These are phyloP conservation scores for Cyclophora punctaria DNA, from an alignment of 2,888 invertebrate species.

Conservation along the genomic window DNA sequence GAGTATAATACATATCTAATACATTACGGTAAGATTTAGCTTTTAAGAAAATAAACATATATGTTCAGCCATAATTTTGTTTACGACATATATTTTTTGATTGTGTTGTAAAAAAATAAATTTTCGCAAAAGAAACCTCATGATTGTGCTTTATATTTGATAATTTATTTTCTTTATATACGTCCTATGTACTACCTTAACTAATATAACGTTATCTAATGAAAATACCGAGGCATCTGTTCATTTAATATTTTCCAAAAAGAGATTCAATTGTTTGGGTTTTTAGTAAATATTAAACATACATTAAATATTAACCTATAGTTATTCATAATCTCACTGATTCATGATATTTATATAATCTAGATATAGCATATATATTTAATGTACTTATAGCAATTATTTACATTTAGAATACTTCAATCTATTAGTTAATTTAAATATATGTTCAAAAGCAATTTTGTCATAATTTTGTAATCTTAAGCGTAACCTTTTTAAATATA, in stretches of 20 bases:
- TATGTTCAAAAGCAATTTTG: constrained; percentile 37
- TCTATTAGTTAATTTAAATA: constrained; percentile 3
- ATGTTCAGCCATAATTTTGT: too few species aligned
- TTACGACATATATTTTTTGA: too few species aligned
- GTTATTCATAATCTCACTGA: constrained; percentile 70
- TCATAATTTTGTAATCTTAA: constrained; percentile 18
- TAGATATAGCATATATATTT: constrained; percentile 18
- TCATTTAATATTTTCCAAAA: constrained; percentile 46
- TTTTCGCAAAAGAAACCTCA: constrained; percentile 16
- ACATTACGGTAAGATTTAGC: too few species aligned
- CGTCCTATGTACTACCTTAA: constrained; percentile 45
- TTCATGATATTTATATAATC: constrained; percentile 40
- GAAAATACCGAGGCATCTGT: constrained; percentile 39
- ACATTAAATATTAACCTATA: constrained; percentile 51
- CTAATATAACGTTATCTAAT: constrained; percentile 36
- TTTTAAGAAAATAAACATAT: too few species aligned
- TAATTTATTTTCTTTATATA: constrained; percentile 25
- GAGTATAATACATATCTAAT: too few species aligned
- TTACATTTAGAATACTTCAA: constrained; percentile 51
- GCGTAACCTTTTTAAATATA: not conserved
- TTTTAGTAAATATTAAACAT: not conserved
- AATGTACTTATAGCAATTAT: constrained; percentile 52
- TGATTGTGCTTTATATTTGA: constrained; percentile 48
- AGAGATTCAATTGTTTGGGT: constrained; percentile 45
- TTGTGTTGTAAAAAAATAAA: too few species aligned